Evolutionary conservation across 2,113 vertebrate species (phyloP).

Genomic region (Crotalus tigris): DNA sequence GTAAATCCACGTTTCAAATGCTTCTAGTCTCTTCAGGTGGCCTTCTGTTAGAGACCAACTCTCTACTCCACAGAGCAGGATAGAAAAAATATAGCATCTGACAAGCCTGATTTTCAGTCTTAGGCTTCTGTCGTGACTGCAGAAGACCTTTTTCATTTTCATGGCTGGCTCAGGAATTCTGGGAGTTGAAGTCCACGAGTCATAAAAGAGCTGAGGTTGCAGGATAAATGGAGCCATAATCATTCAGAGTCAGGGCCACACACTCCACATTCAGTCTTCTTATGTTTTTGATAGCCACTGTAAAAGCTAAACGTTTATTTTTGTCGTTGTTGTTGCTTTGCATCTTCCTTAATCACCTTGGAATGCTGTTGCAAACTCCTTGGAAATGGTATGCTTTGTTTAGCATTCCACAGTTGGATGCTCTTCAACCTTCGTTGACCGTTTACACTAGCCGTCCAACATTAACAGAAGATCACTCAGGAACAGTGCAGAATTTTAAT

Average conservation of each 20-base stretch:
- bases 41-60: too few relatives aligned
- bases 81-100: too few relatives aligned
- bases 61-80: too few relatives aligned
- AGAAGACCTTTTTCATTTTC: too few relatives aligned
- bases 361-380: slow-evolving; percentile 8
- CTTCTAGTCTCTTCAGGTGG: too few relatives aligned
- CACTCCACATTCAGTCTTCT: background rate
- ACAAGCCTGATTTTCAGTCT: too few relatives aligned
- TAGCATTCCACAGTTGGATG: slow-evolving; percentile 18
- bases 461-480: background rate
- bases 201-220: too few relatives aligned
- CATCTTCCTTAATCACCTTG: background rate
- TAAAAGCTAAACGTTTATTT: background rate
- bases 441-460: background rate
- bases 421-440: background rate
- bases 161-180: too few relatives aligned
- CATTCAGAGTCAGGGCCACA: background rate
- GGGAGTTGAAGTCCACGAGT: too few relatives aligned
- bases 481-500: background rate
- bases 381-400: background rate
- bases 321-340: too few relatives aligned
- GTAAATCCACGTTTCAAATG: too few relatives aligned
- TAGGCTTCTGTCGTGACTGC: too few relatives aligned
- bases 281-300: background rate
- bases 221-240: background rate